Base-by-base conservation (phyloP, 1,140 invertebrate species). In the Rhopalosiphum maidis region DNA sequence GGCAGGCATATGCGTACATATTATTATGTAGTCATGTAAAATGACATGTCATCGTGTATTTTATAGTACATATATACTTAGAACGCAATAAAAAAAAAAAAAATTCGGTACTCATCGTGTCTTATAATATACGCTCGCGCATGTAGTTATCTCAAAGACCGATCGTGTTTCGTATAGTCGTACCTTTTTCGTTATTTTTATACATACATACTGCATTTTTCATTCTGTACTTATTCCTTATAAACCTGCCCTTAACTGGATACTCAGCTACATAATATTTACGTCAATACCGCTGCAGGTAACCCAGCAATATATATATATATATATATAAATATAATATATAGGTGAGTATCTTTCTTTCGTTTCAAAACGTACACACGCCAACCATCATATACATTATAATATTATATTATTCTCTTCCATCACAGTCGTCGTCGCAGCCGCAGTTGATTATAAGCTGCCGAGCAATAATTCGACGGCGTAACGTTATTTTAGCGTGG, bases 361-460 rank as follows among this genome's bases (percentile, higher is more conserved):
- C 85, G 18, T 87, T 48, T 87, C 4, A 87, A 87, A 37, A 87
- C 25, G 85, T 35, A 88, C n/a, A 88, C 86, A 35, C 85, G 85
- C 85, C 15, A 48, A 55, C 55, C 55, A 25, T 55, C 55, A 30
- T 55, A 55, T 7, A 30, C 23, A 68, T 25, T 60, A 60, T 60
- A 15, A 11, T 11, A 60, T 60, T 30, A 68, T 68, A 30, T 60
- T 68, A 68, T 68, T 68, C 11, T n/a, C 60, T 68, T 30, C 30
- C 60, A 68, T 68, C 30, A 15, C 25, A 30, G 55, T 11, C 25
- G 9, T 30, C 25, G 55, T 60, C 25, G 55, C 30, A 30, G 25
- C 55, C 8, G 25, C 55, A 30, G 55, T 60, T 30, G 25, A 60
- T 60, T 25, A 60, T 60, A 51, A 51, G 48, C 15, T 21, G 2